phyloP scores from a whole-genome alignment of 2,113 vertebrate genomes.

The Conger conger region DNA sequence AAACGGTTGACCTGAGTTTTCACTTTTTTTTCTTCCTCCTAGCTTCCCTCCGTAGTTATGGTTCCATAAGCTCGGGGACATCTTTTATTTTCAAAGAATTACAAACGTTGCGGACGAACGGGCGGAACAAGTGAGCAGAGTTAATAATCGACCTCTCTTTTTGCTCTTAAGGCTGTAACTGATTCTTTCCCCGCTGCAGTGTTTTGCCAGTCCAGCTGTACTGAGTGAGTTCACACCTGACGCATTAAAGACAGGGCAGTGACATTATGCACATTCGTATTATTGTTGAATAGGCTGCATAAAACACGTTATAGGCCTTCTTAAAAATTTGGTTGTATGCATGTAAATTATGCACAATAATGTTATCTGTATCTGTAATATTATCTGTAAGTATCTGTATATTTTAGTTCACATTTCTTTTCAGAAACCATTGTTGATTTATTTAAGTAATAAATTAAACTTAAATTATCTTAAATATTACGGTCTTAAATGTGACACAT shows the following conservation, averaged over 20 bases:
- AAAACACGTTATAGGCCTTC: background rate
- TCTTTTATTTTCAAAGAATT: constrained; percentile 39
- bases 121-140: background rate
- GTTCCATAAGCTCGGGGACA: constrained; percentile 38
- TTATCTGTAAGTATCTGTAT: too few species aligned
- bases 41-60: constrained; percentile 12
- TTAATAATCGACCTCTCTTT: constrained; percentile 16
- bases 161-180: background rate
- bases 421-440: too few species aligned
- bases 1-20: constrained; percentile 74
- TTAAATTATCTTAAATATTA: too few species aligned
- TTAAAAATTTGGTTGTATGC: background rate
- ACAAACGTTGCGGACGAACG: constrained; percentile 10
- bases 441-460: too few species aligned
- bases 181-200: background rate
- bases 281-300: too few species aligned
- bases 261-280: background rate
- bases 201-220: background rate
- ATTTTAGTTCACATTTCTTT: background rate
- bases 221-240: background rate
- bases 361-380: too few species aligned
- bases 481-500: background rate
- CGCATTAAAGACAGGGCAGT: background rate
- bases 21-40: constrained; percentile 38
- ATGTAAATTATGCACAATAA: too few species aligned